These are phyloP conservation scores for Heliangelus exortis DNA, from an alignment of 2,797 vertebrate species.

Conservation along the genomic window DNA sequence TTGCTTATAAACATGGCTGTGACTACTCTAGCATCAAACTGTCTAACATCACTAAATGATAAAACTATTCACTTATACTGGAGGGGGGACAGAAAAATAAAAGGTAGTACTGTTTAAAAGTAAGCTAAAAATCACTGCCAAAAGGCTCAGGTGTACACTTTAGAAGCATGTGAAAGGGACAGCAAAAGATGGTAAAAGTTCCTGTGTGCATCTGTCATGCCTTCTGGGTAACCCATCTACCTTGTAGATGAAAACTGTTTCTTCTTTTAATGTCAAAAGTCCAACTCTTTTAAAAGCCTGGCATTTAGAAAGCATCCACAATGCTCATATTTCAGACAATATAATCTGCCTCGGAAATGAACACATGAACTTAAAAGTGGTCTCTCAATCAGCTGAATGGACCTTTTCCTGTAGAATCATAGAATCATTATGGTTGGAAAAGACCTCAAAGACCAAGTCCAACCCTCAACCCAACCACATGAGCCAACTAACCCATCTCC, in stretches of 20 bases:
- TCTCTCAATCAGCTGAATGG: neutral
- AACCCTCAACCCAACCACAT: no score
- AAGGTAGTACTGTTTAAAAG: neutral
- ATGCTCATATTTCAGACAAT: neutral
- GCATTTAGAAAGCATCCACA: neutral
- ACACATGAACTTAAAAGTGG: neutral
- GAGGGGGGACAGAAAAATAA: neutral
- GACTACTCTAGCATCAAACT: neutral
- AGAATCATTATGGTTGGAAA: neutral
- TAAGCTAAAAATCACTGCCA: neutral
- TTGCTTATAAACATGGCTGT: neutral
- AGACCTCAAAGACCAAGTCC: no score
- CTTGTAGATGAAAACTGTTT: neutral
- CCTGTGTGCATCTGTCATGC: neutral
- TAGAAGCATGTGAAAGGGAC: neutral
- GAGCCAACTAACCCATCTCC: no score
- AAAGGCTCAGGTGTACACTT: neutral
- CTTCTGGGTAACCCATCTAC: neutral
- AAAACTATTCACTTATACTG: neutral
- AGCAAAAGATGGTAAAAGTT: neutral
- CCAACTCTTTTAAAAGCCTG: neutral
- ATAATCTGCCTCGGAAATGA: neutral
- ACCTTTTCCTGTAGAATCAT: neutral
- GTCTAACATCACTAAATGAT: neutral
- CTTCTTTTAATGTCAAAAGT: neutral